phyloP scores from a whole-genome alignment of 2,888 invertebrate genomes.

The Ptilodon capucinus region DNA sequence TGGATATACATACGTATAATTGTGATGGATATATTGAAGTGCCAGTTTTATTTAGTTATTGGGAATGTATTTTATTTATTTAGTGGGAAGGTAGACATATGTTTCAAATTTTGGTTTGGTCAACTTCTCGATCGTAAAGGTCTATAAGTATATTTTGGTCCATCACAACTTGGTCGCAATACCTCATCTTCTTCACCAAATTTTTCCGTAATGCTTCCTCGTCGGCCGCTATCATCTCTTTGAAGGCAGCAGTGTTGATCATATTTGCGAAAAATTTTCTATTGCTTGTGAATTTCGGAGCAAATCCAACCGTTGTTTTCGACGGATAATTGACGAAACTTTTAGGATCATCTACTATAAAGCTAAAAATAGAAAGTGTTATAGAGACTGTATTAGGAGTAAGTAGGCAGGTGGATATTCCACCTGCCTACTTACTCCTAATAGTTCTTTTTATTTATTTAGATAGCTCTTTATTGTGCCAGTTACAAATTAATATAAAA shows the following conservation, averaged over 20 bases:
- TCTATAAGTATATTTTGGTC: constrained; percentile 46
- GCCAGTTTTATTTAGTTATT: too few species aligned
- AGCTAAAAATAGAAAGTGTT: constrained; percentile 38
- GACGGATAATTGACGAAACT: constrained; percentile 55
- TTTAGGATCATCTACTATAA: constrained; percentile 51
- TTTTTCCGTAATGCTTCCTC: constrained; percentile 40
- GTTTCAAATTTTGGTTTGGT: constrained; percentile 44
- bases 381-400: too few species aligned
- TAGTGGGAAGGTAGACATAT: too few species aligned
- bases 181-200: constrained; percentile 53
- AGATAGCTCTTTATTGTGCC: too few species aligned
- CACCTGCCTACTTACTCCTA: too few species aligned
- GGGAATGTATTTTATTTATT: too few species aligned
- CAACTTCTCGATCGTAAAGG: constrained; percentile 59
- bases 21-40: too few species aligned
- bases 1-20: too few species aligned
- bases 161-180: constrained; percentile 56
- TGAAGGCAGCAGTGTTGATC: constrained; percentile 52
- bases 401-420: too few species aligned
- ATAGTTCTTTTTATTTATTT: too few species aligned
- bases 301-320: constrained; percentile 65
- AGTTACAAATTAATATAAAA: too few species aligned
- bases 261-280: constrained; percentile 69
- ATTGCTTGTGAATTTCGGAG: constrained; percentile 59
- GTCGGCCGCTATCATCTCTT: constrained; percentile 56